Percentiles rank a stretch among this genome's conserved stretches.
Conservation (phyloP, 2,797 vertebrate genomes). For the Neopelma chrysocephalum region DNA sequence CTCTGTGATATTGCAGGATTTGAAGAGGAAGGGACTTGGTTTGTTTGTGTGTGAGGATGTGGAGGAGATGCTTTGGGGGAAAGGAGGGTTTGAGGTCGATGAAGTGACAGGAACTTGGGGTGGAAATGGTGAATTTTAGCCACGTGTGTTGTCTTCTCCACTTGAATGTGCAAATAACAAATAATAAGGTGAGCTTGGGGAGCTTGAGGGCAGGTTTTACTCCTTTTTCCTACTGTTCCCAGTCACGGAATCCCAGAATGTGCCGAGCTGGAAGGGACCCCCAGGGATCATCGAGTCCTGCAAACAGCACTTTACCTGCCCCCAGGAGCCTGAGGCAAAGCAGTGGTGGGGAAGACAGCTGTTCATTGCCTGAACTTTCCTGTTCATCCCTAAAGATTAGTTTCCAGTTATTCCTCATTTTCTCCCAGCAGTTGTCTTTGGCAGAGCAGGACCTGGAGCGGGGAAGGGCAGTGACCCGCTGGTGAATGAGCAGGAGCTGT, state of each 20-base stretch:
- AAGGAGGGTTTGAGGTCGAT: background rate
- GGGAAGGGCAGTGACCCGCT: background rate
- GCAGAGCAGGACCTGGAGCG: background rate
- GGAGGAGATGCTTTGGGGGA: background rate
- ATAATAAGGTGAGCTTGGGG: background rate
- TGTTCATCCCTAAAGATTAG: background rate
- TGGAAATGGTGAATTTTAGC: background rate
- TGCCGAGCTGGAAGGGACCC: background rate
- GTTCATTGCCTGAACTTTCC: background rate
- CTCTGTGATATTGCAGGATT: background rate
- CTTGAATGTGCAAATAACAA: background rate
- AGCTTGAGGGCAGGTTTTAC: background rate
- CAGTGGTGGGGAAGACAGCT: background rate
- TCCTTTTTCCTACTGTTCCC: background rate
- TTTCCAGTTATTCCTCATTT: background rate
- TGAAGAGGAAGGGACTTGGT: background rate
- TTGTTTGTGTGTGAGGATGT: background rate
- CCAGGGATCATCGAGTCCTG: no score
- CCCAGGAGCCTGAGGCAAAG: background rate
- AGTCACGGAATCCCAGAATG: background rate
- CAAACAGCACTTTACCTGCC: rapidly evolving
- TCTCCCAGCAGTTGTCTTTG: background rate
- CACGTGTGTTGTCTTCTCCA: background rate
- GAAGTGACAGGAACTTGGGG: background rate
- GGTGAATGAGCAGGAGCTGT: background rate